Evolutionary conservation across 2,888 invertebrate genomes (phyloP).

Genomic region (Aleiodes leptofemur): DNA sequence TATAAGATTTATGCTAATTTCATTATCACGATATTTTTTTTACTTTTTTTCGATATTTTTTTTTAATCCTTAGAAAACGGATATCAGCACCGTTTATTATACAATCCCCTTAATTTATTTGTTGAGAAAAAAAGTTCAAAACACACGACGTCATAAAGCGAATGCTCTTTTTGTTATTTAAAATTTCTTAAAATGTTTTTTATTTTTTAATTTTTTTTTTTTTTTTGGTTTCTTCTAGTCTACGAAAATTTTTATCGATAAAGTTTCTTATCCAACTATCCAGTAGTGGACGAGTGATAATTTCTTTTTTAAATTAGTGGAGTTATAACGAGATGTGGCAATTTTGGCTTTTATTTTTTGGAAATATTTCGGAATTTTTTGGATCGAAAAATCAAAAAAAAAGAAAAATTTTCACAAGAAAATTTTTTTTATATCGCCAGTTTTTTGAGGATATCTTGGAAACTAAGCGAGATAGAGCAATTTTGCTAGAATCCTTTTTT

Average conservation of each 20-base stretch:
- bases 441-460: too few species aligned
- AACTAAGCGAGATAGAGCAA: too few species aligned
- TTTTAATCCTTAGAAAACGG: background rate
- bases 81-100: constrained; percentile 14
- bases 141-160: constrained; percentile 16
- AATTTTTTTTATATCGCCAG: too few species aligned
- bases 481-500: too few species aligned
- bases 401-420: too few species aligned
- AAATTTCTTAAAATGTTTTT: constrained; percentile 9
- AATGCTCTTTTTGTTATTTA: background rate
- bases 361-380: too few species aligned
- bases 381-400: too few species aligned
- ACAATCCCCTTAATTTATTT: constrained; percentile 6
- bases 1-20: too few species aligned
- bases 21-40: too few species aligned
- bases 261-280: constrained; percentile 17
- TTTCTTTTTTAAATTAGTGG: constrained; percentile 10
- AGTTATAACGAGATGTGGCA: background rate
- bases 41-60: background rate
- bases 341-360: too few species aligned
- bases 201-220: background rate
- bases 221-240: constrained; percentile 2
- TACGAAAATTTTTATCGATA: constrained; percentile 15
- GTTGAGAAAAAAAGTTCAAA: constrained; percentile 22
- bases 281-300: constrained; percentile 22